Conservation (phyloP, 2,797 vertebrate species). For the Rhinichthys osculus region DNA sequence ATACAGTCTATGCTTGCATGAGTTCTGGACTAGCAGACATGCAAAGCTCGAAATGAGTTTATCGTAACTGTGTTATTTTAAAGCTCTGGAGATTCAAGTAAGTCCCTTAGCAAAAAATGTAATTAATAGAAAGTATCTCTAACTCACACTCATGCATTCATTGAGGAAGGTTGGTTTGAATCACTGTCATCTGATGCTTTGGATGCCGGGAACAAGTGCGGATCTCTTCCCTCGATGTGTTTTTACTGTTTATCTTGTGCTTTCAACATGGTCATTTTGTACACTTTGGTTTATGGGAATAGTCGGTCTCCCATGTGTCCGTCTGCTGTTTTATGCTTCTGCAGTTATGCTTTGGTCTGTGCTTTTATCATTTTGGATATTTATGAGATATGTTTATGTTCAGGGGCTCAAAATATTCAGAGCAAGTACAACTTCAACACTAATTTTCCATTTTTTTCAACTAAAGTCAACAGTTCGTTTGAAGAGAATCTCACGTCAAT, state of each 20-base stretch:
- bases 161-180: constrained; percentile 70
- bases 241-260: constrained; percentile 61
- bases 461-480: neutral
- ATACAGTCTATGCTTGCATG: neutral
- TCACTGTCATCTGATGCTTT: constrained; percentile 68
- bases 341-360: constrained; percentile 84
- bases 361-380: constrained; percentile 81
- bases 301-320: constrained; percentile 63
- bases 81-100: constrained; percentile 84
- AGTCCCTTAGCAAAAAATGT: constrained; percentile 70
- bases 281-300: constrained; percentile 81
- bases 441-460: neutral
- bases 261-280: constrained; percentile 71
- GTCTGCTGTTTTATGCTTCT: constrained; percentile 64
- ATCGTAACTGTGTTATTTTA: constrained; percentile 76
- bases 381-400: constrained; percentile 45
- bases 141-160: constrained; percentile 60
- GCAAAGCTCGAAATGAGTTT: constrained; percentile 68
- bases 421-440: too few relatives aligned
- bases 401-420: neutral
- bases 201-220: constrained; percentile 70
- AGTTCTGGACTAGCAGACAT: constrained; percentile 70
- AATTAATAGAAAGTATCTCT: constrained; percentile 59
- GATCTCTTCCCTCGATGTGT: constrained; percentile 62
- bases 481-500: neutral